Conservation (phyloP, 2,888 invertebrate species). For the Acronicta leporina region DNA sequence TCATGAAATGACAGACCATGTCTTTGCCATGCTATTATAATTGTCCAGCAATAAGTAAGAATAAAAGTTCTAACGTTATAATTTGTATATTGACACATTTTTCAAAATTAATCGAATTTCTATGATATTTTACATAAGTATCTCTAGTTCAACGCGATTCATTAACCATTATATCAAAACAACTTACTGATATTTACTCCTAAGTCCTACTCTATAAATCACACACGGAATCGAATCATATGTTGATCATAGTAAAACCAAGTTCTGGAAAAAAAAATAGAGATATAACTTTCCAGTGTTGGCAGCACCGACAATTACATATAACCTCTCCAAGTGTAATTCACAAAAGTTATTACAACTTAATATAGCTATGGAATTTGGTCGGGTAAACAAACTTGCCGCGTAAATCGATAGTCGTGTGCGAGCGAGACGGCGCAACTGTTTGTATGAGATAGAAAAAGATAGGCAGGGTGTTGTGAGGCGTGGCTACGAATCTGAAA, state of each 20-base stretch:
- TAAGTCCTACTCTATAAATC: conserved; percentile 17
- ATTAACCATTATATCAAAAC: neutral
- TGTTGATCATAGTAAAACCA: conserved; percentile 16
- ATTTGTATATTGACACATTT: no score
- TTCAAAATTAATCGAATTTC: no score
- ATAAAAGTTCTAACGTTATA: no score
- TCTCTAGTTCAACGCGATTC: neutral
- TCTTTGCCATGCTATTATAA: no score
- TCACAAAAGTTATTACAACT: conserved; percentile 73
- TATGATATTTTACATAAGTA: no score
- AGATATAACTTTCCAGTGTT: conserved; percentile 31
- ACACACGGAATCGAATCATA: conserved; percentile 39
- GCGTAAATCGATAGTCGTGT: conserved; percentile 77
- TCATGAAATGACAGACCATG: no score
- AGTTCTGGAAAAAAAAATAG: conserved; percentile 12
- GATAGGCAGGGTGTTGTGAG: conserved; percentile 72
- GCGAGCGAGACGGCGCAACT: conserved; percentile 63
- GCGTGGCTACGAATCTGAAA: conserved; percentile 74
- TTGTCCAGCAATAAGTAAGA: no score
- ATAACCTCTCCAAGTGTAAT: conserved; percentile 71
- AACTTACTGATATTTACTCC: conserved; percentile 14
- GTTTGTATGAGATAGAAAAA: conserved; percentile 66
- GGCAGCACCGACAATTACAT: conserved; percentile 56
- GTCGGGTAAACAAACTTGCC: conserved; percentile 79
- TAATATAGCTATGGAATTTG: conserved; percentile 75